These are phyloP conservation scores for Tragelaphus imberbis DNA, from an alignment of 2,113 vertebrate species.

Conservation along the genomic window DNA sequence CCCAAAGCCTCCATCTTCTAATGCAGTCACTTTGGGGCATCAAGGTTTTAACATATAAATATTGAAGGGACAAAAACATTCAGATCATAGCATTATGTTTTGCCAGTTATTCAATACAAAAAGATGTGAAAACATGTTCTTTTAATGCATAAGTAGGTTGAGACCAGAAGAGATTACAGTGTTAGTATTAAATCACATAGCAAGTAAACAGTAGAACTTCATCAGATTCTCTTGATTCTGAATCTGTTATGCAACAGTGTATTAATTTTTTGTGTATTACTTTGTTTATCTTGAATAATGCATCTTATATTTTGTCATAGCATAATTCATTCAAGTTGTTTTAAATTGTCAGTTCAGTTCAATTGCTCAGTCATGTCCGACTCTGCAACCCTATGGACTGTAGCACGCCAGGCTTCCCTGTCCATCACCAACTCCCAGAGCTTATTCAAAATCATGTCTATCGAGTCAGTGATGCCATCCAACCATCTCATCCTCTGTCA, in stretches of 20 bases:
- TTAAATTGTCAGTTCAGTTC: background rate
- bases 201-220: background rate
- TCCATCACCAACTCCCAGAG: background rate
- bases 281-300: background rate
- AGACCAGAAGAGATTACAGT: background rate
- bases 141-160: background rate
- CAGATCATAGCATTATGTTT: background rate
- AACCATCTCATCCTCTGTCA: background rate
- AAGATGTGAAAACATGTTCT: background rate
- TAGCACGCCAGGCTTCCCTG: background rate
- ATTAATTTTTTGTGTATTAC: background rate
- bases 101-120: background rate
- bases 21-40: background rate
- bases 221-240: conserved; percentile 18
- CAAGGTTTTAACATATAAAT: background rate
- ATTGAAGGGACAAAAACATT: background rate
- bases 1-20: background rate
- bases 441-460: background rate
- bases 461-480: background rate
- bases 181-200: conserved; percentile 6
- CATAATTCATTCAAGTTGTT: background rate
- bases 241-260: background rate
- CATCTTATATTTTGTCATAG: background rate
- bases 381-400: background rate
- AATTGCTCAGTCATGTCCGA: background rate